These are phyloP conservation scores for Chloropsis cyanopogon DNA, from an alignment of 2,113 vertebrate species.

Conservation along the genomic window DNA sequence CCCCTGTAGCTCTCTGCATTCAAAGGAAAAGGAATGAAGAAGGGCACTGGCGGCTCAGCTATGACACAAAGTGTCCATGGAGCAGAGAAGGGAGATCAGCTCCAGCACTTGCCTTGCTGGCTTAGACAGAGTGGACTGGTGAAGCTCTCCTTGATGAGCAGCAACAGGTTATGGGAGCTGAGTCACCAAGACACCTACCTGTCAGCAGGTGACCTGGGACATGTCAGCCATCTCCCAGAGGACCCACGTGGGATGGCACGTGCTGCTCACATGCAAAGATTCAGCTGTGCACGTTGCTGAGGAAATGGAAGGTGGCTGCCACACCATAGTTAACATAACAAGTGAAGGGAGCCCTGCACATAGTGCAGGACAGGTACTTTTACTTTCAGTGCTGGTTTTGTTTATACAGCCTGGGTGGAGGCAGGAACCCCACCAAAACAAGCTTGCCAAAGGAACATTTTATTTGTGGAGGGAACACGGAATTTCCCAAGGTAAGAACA, in stretches of 20 bases:
- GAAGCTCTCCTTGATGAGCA: neutral
- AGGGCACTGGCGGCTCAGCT: neutral
- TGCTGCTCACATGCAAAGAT: neutral
- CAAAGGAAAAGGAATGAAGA: neutral
- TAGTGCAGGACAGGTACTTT: neutral
- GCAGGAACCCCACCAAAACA: constrained; percentile 31
- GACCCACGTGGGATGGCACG: neutral
- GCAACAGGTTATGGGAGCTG: neutral
- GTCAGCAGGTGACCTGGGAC: neutral
- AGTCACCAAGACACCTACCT: neutral
- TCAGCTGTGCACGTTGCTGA: neutral
- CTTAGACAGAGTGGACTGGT: neutral
- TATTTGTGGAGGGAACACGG: neutral
- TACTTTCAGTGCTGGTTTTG: neutral
- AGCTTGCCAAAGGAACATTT: constrained; percentile 13
- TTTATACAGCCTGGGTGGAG: neutral
- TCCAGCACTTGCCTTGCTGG: neutral
- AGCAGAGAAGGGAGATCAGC: neutral
- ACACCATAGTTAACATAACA: neutral
- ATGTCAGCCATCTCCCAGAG: neutral
- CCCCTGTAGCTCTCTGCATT: neutral
- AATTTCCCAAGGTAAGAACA: constrained; percentile 29
- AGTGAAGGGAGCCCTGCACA: neutral
- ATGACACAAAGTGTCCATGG: neutral
- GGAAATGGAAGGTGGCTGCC: neutral